Base-by-base conservation (phyloP, 2,113 vertebrate genomes). In the Herpetotheres cachinnans region DNA sequence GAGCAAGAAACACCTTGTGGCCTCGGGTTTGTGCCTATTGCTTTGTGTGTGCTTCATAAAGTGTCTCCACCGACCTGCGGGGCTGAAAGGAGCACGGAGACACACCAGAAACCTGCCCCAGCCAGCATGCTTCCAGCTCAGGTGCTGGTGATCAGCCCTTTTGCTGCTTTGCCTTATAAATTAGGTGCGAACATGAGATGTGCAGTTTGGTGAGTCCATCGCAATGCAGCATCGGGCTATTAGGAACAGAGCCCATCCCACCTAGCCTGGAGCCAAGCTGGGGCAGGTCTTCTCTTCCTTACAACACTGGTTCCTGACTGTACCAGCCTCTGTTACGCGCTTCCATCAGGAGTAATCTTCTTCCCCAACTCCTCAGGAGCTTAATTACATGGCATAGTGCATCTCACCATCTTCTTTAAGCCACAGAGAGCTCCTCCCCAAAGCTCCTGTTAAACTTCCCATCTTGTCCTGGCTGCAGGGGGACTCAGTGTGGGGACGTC, bases 301-400 rank as follows among this genome's bases (percentile, higher is more conserved):
- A 50, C 36, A 54, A 13, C 36, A 16, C 26, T 50, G 17, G 44
- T 44, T 50, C 17, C 59, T 40, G 15, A 27, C 13, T 36, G 44
- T 32, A 36, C 30, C 62, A 38, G 17, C 14, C 54, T 46, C 9
- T 18, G 24, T 40, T 18, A n/a, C n/a, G 29, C 0, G 0, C 74
- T 66, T 73, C 40, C 25, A 22, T 50, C 24, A 36, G 24, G 11
- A 52, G 47, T 25, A 66, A 34, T 32, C 38, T 52, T 32, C 65
- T 44, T 29, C 25, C 14, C 29, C 17, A 10, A 1, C 29, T 54
- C 58, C 27, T 30, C 29, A n/a, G 58, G 59, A 54, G 19, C 30
- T 59, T 49, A 9, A 56, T 65, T 79, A 44, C 15, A 9, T 36
- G 27, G 26, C 29, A 27, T 16, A 54, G 17, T 16, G 14, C 54